Base-by-base conservation (phyloP, 2,797 vertebrate species). In the Gymnothorax reevesii region DNA sequence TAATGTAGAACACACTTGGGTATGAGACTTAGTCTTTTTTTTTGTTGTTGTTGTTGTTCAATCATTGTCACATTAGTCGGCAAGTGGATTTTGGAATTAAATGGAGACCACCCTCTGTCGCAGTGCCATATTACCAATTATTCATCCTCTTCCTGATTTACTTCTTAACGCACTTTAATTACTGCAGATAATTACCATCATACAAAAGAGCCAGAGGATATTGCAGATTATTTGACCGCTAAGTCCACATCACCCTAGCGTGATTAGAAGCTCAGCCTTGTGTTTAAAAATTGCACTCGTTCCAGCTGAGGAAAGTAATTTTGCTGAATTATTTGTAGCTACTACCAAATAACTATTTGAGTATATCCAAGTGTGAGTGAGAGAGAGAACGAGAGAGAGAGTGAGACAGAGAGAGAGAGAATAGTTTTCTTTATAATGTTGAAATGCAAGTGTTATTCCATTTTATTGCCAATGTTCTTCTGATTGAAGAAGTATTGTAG, bases 181-280 rank as follows among this genome's bases (percentile, higher is more conserved):
- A 9, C 4, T 15, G 27, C 25, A 27, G 69, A 33, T 73, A 73
- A 73, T 73, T 13, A 73, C 62, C 8, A 7, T n/a, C 62, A 73
- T 9, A 33, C n/a, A 73, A 33, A 73, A 27, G 25, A 33, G 69
- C 3, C 20, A 22, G 62, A 64, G 83, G 13, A 17, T 49, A 12
- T 59, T 84, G 60, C 42, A 17, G 69, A 27, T 79, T 77, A 79
- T 84, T 87, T 75, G 59, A 55, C 75, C 42, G 25, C 52, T 55
- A 9, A 10, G 49, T 57, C 7, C 55, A 57, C 42, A 85, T 22
- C 54, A 69, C n/a, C 5, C 82, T 69, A 73, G 69, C 80, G 83
- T 89, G 87, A 91, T 92, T 92, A 90, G 91, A 89, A 87, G 87
- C 27, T 83, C 90, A 87, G 87, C 27, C 82, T 60, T 86, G 84